Base-by-base conservation (phyloP, 1,140 invertebrate genomes). In the Popillia japonica region DNA sequence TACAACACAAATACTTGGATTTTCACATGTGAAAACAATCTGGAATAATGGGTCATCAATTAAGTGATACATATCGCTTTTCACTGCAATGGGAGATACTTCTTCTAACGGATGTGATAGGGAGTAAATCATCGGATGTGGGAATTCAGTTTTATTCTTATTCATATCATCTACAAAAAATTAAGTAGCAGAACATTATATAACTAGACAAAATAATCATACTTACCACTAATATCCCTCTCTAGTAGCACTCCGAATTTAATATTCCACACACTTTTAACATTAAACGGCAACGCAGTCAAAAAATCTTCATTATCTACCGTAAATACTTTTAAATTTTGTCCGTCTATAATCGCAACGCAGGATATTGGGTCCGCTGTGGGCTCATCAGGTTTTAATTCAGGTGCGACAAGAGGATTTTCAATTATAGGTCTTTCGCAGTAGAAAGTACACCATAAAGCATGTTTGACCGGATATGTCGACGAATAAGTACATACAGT, bases 91-190 rank as follows among this genome's bases (percentile, higher is more conserved):
- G 4, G 96, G 96, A 76, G 93, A 92, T 40, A 97, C 93, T 88
- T 98, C 96, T 88, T 97, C 94, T 40, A 98, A 87, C 0, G 96
- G 96, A 90, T 98, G 95, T 22, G 93, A 89, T 80, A 98, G 87
- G 40, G 95, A 96, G 87, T 95, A 98, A 61, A 95, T 88, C 0
- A 91, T 91, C 0, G 94, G 92, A 81, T 93, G 85, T 20, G 27
- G 17, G 27, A 6, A 41, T 44, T 41, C 41, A 0, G 34, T 2
- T 74, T 74, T 74, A 34, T 41, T 41, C 34, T 41, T 17, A 34
- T 68, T 80, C 17, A 27, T 77, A 72, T 75, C 73, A 75, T 41
- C 83, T 83, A 42, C 73, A 81, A 82, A 76, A 27, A 72, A 77
- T 77, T 44, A 72, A 59, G 34, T 27, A 55, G 34, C 14, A 27